Base-by-base conservation (phyloP, 64 coral and sea anemone species). In the Montipora foliosa region DNA sequence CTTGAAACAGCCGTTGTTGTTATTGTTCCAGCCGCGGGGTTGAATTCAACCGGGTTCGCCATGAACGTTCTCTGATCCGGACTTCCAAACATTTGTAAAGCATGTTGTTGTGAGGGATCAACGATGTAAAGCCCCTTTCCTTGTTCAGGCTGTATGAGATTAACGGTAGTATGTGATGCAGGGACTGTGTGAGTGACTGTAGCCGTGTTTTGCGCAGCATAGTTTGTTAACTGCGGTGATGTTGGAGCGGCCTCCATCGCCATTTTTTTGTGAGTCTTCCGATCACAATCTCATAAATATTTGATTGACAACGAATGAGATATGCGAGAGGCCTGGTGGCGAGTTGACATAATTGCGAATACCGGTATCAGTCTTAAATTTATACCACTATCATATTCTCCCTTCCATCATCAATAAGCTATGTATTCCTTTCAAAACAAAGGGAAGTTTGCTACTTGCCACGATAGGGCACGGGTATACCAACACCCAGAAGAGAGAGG, bases 61-160 rank as follows among this genome's bases (percentile, higher is more conserved):
- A 99, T 94, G 79, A 99, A 99, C 48, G 93, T 70, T 52, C 98
- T 92, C 70, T 99, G 94, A 92, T 96, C 94, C 29, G 93, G 93
- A 85, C 80, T 94, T 74, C 90, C 92, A 90, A 96, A 99, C 98
- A 99, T 99, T 85, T 99, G 98, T 71, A 99, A 81, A 12, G 87
- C 89, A 92, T 99, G 95, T 75, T 94, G 92, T 72, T 99, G 98
- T 2, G 92, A 96, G 57, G 98, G 98, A 89, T 99, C 98, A 47
- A 99, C 98, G 22, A 99, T 99, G 55, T 96, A 99, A 62, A 99
- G 93, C 37, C 98, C 92, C 94, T 99, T 99, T 17, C 91, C 83
- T 83, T 99, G 98, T 49, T 99, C 98, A 82, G 92, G 92, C 75
- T 91, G 91, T 69, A 99, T 99, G 44, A 95, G 84, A 89, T 99